Evolutionary conservation across 2,888 invertebrate species (phyloP), one percentile per base, ranked within the genome.

Genomic region (Xylota sylvarum): DNA sequence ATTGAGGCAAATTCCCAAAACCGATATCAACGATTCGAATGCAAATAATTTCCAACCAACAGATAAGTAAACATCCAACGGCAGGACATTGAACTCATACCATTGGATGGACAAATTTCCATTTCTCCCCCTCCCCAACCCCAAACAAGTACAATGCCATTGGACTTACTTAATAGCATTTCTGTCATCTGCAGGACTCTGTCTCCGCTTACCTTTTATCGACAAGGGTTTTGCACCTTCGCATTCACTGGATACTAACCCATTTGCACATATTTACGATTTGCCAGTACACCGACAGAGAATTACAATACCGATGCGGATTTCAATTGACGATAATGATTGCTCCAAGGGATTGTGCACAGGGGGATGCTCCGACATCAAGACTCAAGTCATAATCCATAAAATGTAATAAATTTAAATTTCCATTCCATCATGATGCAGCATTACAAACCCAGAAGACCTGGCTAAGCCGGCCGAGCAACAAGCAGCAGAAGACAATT

Each of bases 31-130:
- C 69, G 35, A 64, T 70, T 70, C 78, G 27, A 79, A 70, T 79
- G 70, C 56, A 79, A 79, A 79, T 79, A 70, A 35, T 55, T 62
- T 35, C 12, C 60, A 62, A 64, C 52, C 40, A 52, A 19, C 52
- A 30, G 62, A 74, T 50, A 65, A 65, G 50, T 32, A 65, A 50
- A 35, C 35, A 37, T 19, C 37, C 19, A 23, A 5, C 7, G 56
- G 10, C 32, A 62, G 60, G 60, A 62, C 73, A 62, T 52, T 62
- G 73, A 56, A 56, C 56, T 56, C 32, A 32, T 4, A 32, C 32
- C n/a, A 23, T 23, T 23, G n/a, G n/a, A n/a, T n/a, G n/a, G n/a
- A n/a, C n/a, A n/a, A n/a, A n/a, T n/a, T n/a, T n/a, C n/a, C n/a
- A n/a, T n/a, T n/a, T n/a, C 55, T 14, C 19, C 14, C 32, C 46